Evolutionary conservation across 2,888 invertebrate species (phyloP).

Genomic region (Xylocampa areola): DNA sequence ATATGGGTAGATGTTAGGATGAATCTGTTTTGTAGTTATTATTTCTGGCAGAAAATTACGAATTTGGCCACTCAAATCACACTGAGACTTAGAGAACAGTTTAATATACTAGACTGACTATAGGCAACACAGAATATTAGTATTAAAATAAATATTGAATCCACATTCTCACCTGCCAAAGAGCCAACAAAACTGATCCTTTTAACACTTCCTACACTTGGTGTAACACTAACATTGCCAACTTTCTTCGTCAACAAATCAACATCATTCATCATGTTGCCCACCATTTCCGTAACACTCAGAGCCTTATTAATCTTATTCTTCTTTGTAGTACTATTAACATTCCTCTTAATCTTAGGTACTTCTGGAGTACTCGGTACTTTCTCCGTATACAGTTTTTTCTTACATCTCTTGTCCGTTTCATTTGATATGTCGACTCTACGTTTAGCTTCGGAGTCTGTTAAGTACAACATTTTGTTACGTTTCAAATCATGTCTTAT

Average conservation of each 20-base stretch:
- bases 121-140: no score
- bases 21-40: no score
- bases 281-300: conserved; percentile 81
- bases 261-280: conserved; percentile 68
- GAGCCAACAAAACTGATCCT: conserved; percentile 88
- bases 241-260: conserved; percentile 70
- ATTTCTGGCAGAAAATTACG: no score
- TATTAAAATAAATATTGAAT: no score
- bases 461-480: conserved; percentile 77
- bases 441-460: conserved; percentile 76
- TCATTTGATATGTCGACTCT: conserved; percentile 63
- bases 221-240: conserved; percentile 66
- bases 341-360: conserved; percentile 68
- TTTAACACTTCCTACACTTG: conserved; percentile 61
- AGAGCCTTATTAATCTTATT: conserved; percentile 68
- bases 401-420: conserved; percentile 76
- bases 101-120: no score
- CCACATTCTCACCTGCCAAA: conserved; percentile 80
- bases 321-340: conserved; percentile 76
- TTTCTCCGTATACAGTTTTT: conserved; percentile 79
- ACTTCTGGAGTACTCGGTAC: conserved; percentile 77
- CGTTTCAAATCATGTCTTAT: conserved; percentile 70
- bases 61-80: no score
- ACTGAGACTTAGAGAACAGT: no score
- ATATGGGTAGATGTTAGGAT: no score